Conservation (phyloP, 2,888 invertebrate genomes). For the Mythimna impura region DNA sequence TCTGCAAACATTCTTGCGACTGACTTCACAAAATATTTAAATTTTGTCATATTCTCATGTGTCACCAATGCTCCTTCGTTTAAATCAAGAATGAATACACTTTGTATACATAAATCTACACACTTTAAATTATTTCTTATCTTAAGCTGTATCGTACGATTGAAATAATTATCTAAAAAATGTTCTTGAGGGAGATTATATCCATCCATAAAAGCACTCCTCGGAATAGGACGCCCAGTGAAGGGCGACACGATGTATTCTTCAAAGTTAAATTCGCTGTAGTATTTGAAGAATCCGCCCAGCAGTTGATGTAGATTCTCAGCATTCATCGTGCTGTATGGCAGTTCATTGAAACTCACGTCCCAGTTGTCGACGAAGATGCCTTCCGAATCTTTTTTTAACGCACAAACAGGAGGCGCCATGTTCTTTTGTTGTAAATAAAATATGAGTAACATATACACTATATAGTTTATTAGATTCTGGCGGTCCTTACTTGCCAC, state of each 20-base stretch:
- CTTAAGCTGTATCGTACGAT: not conserved
- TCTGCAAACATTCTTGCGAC: no score
- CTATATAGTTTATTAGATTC: not conserved
- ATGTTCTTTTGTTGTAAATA: constrained; percentile 44
- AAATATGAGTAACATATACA: constrained; percentile 6
- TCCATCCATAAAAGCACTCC: not conserved
- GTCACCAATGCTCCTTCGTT: not conserved
- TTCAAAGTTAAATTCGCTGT: not conserved
- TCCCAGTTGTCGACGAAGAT: not conserved
- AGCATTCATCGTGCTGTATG: not conserved
- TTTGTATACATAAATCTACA: constrained; percentile 1
- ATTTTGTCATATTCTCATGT: not conserved
- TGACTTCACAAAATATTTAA: not conserved
- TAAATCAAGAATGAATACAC: not conserved
- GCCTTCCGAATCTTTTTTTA: not conserved
- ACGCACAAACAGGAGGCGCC: not conserved
- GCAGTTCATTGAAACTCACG: constrained; percentile 14
- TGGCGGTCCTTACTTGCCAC: not conserved
- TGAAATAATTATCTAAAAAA: constrained; percentile 1
- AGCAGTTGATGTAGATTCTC: constrained; percentile 44
- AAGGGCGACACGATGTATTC: constrained; percentile 59
- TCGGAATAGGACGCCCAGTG: constrained; percentile 15
- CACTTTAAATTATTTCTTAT: not conserved
- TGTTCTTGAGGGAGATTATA: constrained; percentile 30
- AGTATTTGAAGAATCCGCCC: constrained; percentile 38